Evolutionary conservation across 2,888 invertebrate species (phyloP).

Genomic region (Hirtodrosophila cameraria): DNA sequence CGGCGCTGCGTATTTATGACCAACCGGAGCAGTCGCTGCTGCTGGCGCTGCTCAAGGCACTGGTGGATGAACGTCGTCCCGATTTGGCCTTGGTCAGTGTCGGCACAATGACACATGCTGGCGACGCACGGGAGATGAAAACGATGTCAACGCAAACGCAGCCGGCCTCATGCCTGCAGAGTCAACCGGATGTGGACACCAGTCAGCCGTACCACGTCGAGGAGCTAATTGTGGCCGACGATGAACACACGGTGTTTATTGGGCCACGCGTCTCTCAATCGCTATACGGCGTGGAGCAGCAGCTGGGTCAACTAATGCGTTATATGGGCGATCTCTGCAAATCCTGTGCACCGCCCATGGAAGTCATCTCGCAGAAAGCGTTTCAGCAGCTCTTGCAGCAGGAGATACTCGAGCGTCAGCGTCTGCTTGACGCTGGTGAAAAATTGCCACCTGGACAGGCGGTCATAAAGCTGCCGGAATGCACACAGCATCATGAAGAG

Average conservation of each 20-base stretch:
- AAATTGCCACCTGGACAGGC: constrained; percentile 18
- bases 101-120: not conserved
- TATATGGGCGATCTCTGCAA: constrained; percentile 30
- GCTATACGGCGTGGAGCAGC: constrained; percentile 36
- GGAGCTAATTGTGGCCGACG: constrained; percentile 30
- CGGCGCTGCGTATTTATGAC: constrained; percentile 31
- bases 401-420: constrained; percentile 46
- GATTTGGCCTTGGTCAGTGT: not conserved
- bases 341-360: constrained; percentile 58
- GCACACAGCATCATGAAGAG: not conserved
- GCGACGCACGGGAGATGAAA: not conserved
- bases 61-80: constrained; percentile 17
- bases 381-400: constrained; percentile 36
- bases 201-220: constrained; percentile 29
- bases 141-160: constrained; percentile 34
- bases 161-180: constrained; percentile 21
- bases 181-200: constrained; percentile 26
- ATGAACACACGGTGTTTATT: constrained; percentile 42
- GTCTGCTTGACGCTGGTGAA: constrained; percentile 26
- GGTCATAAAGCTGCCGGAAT: constrained; percentile 22
- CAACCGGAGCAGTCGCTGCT: constrained; percentile 37
- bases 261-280: constrained; percentile 46
- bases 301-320: constrained; percentile 33
- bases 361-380: constrained; percentile 36
- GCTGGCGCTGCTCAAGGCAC: constrained; percentile 26